These are phyloP conservation scores for Dorcus hopei DNA, from an alignment of 2,888 invertebrate genomes.

Conservation along the genomic window DNA sequence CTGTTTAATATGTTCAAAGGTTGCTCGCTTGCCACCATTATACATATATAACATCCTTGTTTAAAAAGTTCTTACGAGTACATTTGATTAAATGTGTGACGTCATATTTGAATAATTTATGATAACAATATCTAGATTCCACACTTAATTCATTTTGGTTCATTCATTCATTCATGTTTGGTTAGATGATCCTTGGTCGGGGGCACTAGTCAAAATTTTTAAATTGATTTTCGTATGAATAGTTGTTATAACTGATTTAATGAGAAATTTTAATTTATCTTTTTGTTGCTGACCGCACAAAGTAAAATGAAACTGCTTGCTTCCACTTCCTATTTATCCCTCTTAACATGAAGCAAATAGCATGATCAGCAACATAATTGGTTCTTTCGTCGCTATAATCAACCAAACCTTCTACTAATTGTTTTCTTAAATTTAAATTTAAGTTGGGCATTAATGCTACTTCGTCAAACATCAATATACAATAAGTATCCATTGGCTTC, in stretches of 20 bases:
- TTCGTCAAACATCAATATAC: constrained; percentile 28
- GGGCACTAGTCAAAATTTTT: constrained; percentile 29
- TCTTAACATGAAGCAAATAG: constrained; percentile 29
- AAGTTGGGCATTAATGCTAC: constrained; percentile 18
- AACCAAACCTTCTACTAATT: constrained; percentile 22
- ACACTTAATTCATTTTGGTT: neutral
- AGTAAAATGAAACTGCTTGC: constrained; percentile 25
- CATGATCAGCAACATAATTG: constrained; percentile 29
- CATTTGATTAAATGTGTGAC: no score
- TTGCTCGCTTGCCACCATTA: no score
- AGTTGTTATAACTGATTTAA: constrained; percentile 23
- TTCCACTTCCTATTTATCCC: constrained; percentile 29
- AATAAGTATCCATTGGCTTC: constrained; percentile 13
- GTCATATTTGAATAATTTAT: no score
- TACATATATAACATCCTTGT: no score
- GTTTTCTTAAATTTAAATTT: constrained; percentile 18
- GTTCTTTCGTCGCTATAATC: constrained; percentile 18
- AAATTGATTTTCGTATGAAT: constrained; percentile 23
- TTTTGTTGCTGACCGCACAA: constrained; percentile 23
- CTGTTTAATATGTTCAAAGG: no score
- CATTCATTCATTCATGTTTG: constrained; percentile 13
- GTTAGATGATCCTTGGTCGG: constrained; percentile 33
- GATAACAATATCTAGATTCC: no score
- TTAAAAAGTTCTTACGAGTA: no score
- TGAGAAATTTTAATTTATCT: constrained; percentile 13